phyloP scores from a whole-genome alignment of 2,113 vertebrate genomes.

The Todiramphus chloris region DNA sequence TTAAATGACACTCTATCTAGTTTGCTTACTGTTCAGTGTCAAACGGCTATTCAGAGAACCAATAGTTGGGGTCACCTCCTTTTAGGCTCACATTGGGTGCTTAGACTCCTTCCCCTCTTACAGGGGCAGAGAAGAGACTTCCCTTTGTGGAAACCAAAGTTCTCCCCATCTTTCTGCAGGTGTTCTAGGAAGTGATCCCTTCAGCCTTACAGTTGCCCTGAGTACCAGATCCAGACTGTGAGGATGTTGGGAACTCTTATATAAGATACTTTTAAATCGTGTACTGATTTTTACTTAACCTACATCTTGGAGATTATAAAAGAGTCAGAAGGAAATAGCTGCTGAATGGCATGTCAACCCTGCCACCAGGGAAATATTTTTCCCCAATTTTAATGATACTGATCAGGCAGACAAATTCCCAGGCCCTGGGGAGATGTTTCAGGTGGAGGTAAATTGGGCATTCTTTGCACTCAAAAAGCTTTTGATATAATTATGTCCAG shows the following conservation, averaged over 20 bases:
- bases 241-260: neutral
- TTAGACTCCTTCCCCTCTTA: neutral
- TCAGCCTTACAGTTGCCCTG: neutral
- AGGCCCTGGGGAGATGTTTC: neutral
- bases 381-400: neutral
- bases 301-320: neutral
- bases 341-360: neutral
- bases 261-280: neutral
- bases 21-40: neutral
- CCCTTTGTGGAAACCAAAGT: neutral
- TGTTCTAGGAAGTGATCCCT: neutral
- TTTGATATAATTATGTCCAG: neutral
- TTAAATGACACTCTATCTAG: neutral
- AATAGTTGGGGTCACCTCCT: neutral
- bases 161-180: neutral
- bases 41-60: neutral
- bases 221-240: neutral
- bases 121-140: neutral
- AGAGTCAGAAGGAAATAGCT: neutral
- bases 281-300: neutral
- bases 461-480: neutral
- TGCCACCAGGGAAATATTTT: neutral
- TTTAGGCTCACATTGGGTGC: neutral
- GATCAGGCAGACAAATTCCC: neutral
- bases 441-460: neutral